Evolutionary conservation across 23 tunicate genomes (phyloP).

Genomic region (Styela plicata): DNA sequence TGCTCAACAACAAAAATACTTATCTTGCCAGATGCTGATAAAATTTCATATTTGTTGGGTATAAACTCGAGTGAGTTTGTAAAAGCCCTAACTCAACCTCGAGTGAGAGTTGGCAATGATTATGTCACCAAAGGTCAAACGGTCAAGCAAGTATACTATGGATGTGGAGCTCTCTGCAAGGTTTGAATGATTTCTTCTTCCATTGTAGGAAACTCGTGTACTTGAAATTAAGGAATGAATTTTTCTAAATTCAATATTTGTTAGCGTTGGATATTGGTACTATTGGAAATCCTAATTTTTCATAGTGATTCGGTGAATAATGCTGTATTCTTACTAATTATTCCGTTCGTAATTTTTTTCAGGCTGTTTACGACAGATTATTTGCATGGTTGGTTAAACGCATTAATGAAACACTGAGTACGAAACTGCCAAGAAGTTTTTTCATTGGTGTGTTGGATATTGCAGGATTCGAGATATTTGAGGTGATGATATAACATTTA

Average conservation of each 20-base stretch:
- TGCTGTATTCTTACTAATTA: too few relatives aligned
- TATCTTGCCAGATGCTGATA: slow-evolving; percentile 68
- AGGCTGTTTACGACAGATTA: slow-evolving; percentile 85
- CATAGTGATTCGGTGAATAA: too few relatives aligned
- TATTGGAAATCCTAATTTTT: too few relatives aligned
- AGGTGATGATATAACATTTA: slow-evolving; percentile 60
- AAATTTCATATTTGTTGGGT: slow-evolving; percentile 86
- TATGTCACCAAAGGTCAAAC: slow-evolving; percentile 99
- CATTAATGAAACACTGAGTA: slow-evolving; percentile 89
- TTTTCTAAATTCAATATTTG: too few relatives aligned
- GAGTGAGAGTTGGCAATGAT: slow-evolving; percentile 94
- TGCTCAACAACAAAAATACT: too few relatives aligned
- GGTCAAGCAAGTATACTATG: slow-evolving; percentile 88
- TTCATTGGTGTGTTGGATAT: slow-evolving; percentile 98
- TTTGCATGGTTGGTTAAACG: slow-evolving; percentile 94
- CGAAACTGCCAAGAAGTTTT: slow-evolving; percentile 86
- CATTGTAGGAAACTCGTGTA: too few relatives aligned
- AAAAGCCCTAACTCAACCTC: slow-evolving; percentile 84
- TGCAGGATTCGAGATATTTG: slow-evolving; percentile 99
- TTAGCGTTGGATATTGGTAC: too few relatives aligned
- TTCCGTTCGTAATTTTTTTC: neutral
- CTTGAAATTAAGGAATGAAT: too few relatives aligned
- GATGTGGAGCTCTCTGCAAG: slow-evolving; percentile 84
- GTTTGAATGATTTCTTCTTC: too few relatives aligned
- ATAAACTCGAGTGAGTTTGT: slow-evolving; percentile 83